Evolutionary conservation across 2,888 invertebrate species (phyloP).

Genomic region (Eupithecia subfuscata): DNA sequence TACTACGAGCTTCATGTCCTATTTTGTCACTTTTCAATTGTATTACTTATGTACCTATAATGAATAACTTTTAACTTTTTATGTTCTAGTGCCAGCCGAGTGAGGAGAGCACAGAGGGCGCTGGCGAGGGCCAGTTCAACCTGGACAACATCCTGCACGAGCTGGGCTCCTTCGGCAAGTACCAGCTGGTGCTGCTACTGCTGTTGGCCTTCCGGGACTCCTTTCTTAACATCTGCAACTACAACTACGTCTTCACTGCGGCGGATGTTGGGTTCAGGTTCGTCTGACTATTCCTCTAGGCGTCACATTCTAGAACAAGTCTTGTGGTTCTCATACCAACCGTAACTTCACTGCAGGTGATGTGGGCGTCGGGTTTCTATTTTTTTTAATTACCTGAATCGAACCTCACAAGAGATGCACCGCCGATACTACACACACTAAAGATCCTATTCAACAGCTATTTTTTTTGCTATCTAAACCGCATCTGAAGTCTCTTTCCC

Average conservation of each 20-base stretch:
- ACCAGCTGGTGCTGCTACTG: constrained; percentile 80
- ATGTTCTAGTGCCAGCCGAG: constrained; percentile 12
- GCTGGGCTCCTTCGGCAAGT: constrained; percentile 84
- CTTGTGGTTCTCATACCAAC: too few relatives aligned
- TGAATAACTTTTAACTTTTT: too few relatives aligned
- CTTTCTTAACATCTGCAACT: constrained; percentile 81
- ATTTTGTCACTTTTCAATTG: not conserved
- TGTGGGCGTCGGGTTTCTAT: too few relatives aligned
- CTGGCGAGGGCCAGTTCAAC: constrained; percentile 67
- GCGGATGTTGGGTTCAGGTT: constrained; percentile 83
- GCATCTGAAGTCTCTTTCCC: not conserved
- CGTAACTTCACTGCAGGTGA: too few relatives aligned
- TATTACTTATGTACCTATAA: not conserved
- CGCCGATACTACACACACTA: too few relatives aligned
- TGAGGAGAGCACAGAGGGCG: constrained; percentile 37
- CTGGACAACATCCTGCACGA: constrained; percentile 79
- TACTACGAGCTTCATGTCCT: not conserved
- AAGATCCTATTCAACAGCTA: not conserved
- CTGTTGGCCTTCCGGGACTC: constrained; percentile 83
- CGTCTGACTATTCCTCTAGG: not conserved
- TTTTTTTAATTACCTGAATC: not conserved
- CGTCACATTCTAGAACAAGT: too few relatives aligned
- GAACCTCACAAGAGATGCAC: not conserved
- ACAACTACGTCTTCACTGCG: constrained; percentile 83
- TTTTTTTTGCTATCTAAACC: not conserved